These are phyloP conservation scores for Herminia tarsipennalis DNA, from an alignment of 2,888 invertebrate genomes.

Conservation along the genomic window DNA sequence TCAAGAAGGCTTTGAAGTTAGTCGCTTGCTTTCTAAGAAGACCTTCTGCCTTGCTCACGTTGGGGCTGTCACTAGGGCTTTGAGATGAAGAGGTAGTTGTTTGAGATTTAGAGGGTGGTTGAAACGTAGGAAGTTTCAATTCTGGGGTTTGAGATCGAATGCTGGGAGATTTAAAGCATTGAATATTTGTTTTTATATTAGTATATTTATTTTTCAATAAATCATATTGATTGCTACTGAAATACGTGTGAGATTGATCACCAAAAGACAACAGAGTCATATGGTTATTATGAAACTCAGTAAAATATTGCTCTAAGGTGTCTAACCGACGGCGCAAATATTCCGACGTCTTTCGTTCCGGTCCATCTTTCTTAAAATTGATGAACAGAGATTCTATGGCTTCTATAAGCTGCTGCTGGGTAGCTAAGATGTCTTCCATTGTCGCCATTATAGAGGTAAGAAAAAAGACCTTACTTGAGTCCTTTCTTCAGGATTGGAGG, in stretches of 20 bases:
- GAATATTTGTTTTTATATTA: constrained; percentile 5
- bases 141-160: constrained; percentile 4
- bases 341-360: constrained; percentile 14
- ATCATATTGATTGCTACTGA: constrained; percentile 11
- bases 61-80: background rate
- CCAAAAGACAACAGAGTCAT: constrained; percentile 14
- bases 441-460: background rate
- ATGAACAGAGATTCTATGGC: background rate
- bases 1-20: constrained; percentile 8
- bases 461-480: constrained; percentile 6
- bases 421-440: constrained; percentile 8
- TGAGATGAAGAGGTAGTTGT: background rate
- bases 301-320: constrained; percentile 15
- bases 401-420: constrained; percentile 6
- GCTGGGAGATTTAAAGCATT: background rate
- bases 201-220: constrained; percentile 6
- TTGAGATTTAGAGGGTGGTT: background rate
- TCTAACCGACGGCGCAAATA: constrained; percentile 14
- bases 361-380: constrained; percentile 15
- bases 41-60: background rate
- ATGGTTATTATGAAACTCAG: constrained; percentile 15
- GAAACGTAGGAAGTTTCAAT: constrained; percentile 10
- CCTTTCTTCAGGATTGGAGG: background rate
- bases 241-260: constrained; percentile 18
- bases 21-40: constrained; percentile 9